These are phyloP conservation scores for Cheilosia vulpina DNA, from an alignment of 2,888 invertebrate genomes.

Conservation along the genomic window DNA sequence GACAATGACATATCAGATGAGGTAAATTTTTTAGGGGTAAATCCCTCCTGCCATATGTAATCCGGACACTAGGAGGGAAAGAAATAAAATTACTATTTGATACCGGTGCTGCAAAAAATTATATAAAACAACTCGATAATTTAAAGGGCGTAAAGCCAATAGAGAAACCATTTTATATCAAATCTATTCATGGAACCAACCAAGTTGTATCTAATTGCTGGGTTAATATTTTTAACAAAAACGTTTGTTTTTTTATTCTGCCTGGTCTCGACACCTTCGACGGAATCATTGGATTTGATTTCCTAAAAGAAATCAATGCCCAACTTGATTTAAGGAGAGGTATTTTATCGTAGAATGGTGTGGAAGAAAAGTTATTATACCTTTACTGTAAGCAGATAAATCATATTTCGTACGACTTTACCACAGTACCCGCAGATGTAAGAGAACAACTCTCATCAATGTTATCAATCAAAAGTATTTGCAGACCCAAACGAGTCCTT, in stretches of 20 bases:
- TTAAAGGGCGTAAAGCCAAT: neutral
- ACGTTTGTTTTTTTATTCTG: neutral
- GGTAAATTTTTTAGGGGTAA: neutral
- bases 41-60: conserved; percentile 14
- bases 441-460: neutral
- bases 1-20: neutral
- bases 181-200: neutral
- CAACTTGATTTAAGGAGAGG: conserved; percentile 9
- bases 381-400: conserved; percentile 16
- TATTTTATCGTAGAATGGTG: conserved; percentile 1
- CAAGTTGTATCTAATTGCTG: neutral
- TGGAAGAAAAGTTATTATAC: conserved; percentile 10
- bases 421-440: neutral
- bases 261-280: neutral
- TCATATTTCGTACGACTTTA: neutral
- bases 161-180: conserved; percentile 12
- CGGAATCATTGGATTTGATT: conserved; percentile 13
- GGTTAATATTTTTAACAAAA: conserved; percentile 1
- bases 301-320: neutral
- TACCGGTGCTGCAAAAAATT: conserved; percentile 12
- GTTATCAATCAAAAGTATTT: conserved; percentile 13
- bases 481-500: conserved; percentile 38
- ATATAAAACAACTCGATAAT: neutral
- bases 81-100: conserved; percentile 7
- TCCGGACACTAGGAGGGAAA: conserved; percentile 6